These are phyloP conservation scores for Boloria euphrosyne DNA, from an alignment of 2,888 invertebrate species.

Conservation along the genomic window DNA sequence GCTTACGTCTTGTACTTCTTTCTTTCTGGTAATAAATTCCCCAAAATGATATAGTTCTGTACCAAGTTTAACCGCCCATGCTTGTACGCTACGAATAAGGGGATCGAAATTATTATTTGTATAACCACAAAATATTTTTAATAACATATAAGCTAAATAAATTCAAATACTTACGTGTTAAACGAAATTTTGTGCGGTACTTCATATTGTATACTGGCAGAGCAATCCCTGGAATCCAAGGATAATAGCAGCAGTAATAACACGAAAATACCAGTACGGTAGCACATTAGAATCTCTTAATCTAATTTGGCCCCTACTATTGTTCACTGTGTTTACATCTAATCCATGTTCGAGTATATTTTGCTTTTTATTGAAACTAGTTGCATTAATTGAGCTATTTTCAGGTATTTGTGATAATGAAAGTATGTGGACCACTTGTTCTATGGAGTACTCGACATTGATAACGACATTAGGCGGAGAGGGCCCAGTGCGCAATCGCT, in stretches of 20 bases:
- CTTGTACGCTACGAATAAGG: conserved; percentile 83
- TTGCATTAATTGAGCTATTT: conserved; percentile 23
- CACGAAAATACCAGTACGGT: conserved; percentile 60
- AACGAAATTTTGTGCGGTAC: conserved; percentile 66
- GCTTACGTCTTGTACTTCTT: conserved; percentile 89
- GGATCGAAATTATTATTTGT: no score
- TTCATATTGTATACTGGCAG: conserved; percentile 71
- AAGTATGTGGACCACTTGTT: conserved; percentile 36
- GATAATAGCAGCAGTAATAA: conserved; percentile 66
- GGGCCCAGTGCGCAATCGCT: conserved; percentile 58
- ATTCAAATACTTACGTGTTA: conserved; percentile 64
- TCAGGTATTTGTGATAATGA: conserved; percentile 25
- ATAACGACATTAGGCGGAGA: conserved; percentile 47
- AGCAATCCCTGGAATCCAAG: conserved; percentile 72
- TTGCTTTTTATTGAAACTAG: conserved; percentile 30
- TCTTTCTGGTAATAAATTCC: conserved; percentile 89
- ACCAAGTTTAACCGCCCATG: conserved; percentile 91
- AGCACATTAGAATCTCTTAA: conserved; percentile 75
- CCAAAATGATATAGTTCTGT: conserved; percentile 91
- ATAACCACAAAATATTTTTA: conserved; percentile 17
- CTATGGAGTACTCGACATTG: conserved; percentile 50
- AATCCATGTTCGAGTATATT: conserved; percentile 45
- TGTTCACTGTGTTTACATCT: conserved; percentile 40
- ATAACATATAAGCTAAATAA: conserved; percentile 3
- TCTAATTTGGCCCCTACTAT: conserved; percentile 49